phyloP scores from a whole-genome alignment of 2,797 vertebrate genomes.

The Knipowitschia caucasica region DNA sequence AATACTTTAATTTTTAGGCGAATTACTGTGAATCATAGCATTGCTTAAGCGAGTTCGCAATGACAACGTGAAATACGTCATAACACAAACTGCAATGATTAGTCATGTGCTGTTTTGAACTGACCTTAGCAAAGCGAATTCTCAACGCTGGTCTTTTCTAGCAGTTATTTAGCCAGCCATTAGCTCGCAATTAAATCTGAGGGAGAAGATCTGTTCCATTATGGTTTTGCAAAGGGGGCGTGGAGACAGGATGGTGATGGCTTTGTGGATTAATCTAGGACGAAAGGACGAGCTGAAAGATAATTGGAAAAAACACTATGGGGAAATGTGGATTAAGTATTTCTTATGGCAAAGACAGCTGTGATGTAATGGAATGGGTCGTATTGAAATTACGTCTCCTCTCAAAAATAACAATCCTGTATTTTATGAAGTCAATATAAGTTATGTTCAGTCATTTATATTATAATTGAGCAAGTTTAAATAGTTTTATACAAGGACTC shows the following conservation, averaged over 20 bases:
- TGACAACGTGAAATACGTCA: neutral
- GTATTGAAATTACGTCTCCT: too few species aligned
- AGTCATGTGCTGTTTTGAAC: too few species aligned
- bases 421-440: too few species aligned
- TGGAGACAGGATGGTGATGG: slow-evolving; percentile 10
- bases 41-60: neutral
- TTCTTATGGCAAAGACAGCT: neutral
- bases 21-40: neutral
- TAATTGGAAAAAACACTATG: slow-evolving; percentile 1
- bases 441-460: too few species aligned
- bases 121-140: neutral
- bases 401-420: too few species aligned
- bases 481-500: too few species aligned
- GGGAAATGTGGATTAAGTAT: slow-evolving; percentile 8
- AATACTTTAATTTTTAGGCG: neutral
- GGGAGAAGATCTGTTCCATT: neutral
- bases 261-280: neutral
- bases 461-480: too few species aligned
- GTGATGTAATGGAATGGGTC: too few species aligned
- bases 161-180: neutral
- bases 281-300: slow-evolving; percentile 8
- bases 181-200: neutral
- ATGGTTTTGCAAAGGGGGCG: slow-evolving; percentile 7
- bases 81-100: neutral
- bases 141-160: neutral